Evolutionary conservation across 2,797 vertebrate species (phyloP), one percentile per base, ranked within the genome.

Genomic region (Dipus sagitta): DNA sequence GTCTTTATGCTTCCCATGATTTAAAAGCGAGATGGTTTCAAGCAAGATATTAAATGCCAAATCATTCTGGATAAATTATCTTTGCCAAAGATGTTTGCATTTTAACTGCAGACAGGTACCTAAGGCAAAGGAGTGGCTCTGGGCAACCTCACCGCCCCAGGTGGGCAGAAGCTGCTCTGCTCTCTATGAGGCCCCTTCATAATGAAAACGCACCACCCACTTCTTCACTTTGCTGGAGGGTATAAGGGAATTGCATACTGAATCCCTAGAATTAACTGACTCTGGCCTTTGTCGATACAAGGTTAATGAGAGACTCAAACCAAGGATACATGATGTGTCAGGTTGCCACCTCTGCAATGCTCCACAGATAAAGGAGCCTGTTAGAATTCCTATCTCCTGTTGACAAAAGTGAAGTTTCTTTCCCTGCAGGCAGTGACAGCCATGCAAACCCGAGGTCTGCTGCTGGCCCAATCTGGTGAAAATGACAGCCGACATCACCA

Each of bases 51-150:
- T 26, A 65, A 94, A 92, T 85, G 89, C 23, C 10, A 85, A 75
- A 82, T 12, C 52, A 47, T 84, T 94, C 34, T 68, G 58, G 90
- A 85, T 89, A 80, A 77, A 88, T 94, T 94, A 65, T 78, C 75
- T 83, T n/a, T 62, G 32, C 26, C 67, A 86, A 67, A 92, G 70
- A 74, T 65, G 75, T 72, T 91, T 91, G 38, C 90, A 88, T 88
- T 94, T 94, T 88, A 75, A 94, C 70, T 80, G 28, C 47, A 67
- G 93, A 64, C 17, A 94, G 89, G 78, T 62, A 58, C 64, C 58
- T 80, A 74, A 86, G 47, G 71, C 21, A 14, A 42, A 64, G 28
- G 32, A 77, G 24, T 52, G 62, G 11, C 52, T 83, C 74, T 79
- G 23, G 15, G 26, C 52, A 82, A 52, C 65, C n/a, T 1, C 0